Evolutionary conservation across 2,113 vertebrate genomes (phyloP).

Genomic region (Steatornis caripensis): DNA sequence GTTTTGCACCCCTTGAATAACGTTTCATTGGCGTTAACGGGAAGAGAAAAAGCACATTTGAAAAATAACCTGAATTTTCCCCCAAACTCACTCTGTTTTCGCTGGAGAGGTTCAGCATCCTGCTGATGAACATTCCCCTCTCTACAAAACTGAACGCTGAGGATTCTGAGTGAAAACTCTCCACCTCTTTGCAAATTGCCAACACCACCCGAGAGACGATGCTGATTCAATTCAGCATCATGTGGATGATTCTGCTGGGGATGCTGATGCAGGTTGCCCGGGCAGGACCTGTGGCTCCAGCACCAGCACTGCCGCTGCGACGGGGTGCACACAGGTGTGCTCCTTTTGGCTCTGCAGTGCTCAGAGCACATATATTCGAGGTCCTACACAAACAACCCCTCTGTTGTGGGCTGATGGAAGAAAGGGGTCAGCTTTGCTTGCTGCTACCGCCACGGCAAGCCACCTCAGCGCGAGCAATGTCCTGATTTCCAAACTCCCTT

Average conservation of each 20-base stretch:
- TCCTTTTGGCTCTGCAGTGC: neutral
- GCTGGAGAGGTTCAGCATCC: neutral
- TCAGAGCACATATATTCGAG: too few species aligned
- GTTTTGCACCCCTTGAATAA: neutral
- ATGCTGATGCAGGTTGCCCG: neutral
- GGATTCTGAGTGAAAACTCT: neutral
- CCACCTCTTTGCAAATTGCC: neutral
- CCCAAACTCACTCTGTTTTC: neutral
- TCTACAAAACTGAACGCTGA: neutral
- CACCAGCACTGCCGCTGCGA: accelerated
- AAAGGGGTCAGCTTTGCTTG: neutral
- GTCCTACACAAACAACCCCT: neutral
- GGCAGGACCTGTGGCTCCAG: neutral
- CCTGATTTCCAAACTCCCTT: neutral
- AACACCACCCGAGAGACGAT: accelerated
- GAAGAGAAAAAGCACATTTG: neutral
- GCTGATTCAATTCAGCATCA: neutral
- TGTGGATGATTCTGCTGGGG: neutral
- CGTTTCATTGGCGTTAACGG: neutral
- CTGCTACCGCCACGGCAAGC: accelerated
- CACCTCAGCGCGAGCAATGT: accelerated
- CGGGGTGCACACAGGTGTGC: accelerated
- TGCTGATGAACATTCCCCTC: neutral
- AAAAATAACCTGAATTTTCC: neutral
- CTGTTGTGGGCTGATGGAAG: neutral